These are phyloP conservation scores for Macropus fuliginosus DNA, from an alignment of 2,797 vertebrate genomes.

Conservation along the genomic window DNA sequence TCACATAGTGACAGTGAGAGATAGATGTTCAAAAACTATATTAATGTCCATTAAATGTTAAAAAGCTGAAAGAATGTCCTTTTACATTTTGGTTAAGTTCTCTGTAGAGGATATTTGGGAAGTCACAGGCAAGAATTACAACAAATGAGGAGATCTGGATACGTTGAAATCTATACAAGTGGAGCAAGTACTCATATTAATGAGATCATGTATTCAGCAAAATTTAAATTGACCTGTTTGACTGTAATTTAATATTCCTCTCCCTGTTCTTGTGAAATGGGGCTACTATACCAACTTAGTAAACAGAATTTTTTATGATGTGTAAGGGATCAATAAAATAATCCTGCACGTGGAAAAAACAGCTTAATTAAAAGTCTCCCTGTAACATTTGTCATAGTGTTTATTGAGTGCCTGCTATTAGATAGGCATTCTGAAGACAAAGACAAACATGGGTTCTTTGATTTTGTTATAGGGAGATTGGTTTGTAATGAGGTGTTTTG, in stretches of 20 bases:
- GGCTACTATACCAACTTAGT: neutral
- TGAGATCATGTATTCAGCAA: neutral
- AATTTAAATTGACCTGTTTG: neutral
- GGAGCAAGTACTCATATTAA: neutral
- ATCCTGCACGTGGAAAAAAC: neutral
- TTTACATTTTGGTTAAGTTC: neutral
- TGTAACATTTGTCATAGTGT: neutral
- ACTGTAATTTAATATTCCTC: neutral
- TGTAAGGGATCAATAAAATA: neutral
- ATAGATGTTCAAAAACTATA: neutral
- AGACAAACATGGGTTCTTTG: neutral
- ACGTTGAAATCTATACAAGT: neutral
- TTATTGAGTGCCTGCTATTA: neutral
- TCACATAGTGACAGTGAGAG: neutral
- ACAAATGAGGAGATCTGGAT: neutral
- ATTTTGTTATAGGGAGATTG: neutral
- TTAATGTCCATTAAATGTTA: neutral
- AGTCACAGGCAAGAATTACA: neutral
- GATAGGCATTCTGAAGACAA: neutral
- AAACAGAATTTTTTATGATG: neutral
- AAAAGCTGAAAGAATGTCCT: neutral
- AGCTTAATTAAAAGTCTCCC: neutral
- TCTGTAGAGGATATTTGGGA: neutral
- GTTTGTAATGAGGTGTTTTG: neutral
- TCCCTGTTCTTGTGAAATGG: neutral